Base-by-base conservation (phyloP, 2,888 invertebrate species). In the Diaprepes abbreviatus region DNA sequence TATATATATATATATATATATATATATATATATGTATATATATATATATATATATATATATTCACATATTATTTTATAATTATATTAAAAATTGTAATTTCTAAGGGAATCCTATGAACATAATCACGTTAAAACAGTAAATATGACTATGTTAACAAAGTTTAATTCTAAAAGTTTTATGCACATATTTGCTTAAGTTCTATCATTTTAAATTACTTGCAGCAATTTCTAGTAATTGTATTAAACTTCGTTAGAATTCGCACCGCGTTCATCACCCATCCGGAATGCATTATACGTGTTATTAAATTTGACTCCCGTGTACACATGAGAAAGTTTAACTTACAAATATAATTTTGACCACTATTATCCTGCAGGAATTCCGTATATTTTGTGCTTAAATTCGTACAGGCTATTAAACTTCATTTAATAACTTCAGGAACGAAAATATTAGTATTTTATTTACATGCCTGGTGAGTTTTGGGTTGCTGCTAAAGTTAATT, bases 261-360 rank as follows among this genome's bases (percentile, higher is more conserved):
- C n/a, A 14, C 19, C 10, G 17, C 12, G 31, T 14, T 35, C 35
- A 54, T 54, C 54, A 35, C n/a, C n/a, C n/a, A 35, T 54, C 35
- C 35, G 19, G 35, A 33, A 35, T 33, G 54, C 17, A 33, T 31
- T 35, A 19, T 19, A n/a, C n/a, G n/a, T 7, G 35, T 54, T 54
- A 54, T 54, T 54, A 54, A 28, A 35, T 54, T 33, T 10, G 54
- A 54, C 54, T 54, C 35, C n/a, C 35, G 35, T 19, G 17, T 43
- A 43, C 19, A 19, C 43, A 43, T 19, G 43, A 21, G 43, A 19
- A 19, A 43, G 43, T 19, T 43, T 43, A 2, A 19, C 17, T 2
- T 1, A 19, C 19, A 19, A 43, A 43, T 43, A 19, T 21, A 43
- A 43, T 43, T 19, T 43, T 43, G 43, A 17, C 19, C 19, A 10